phyloP scores from a whole-genome alignment of 1,140 invertebrate genomes.

The Aphelinus atriplicis region DNA sequence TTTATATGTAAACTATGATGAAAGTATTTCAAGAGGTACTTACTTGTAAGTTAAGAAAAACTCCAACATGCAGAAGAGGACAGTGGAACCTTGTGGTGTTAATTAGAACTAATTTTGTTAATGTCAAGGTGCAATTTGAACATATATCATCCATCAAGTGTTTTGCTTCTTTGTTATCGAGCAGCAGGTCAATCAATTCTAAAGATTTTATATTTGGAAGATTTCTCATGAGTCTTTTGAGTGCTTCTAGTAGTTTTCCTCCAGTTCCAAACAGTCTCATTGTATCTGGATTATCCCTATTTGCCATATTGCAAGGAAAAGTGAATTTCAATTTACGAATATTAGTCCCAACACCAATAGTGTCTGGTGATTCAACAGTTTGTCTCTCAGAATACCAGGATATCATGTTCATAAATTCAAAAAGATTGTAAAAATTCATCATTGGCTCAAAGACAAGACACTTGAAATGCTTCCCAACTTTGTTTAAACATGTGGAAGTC shows the following conservation, averaged over 20 bases:
- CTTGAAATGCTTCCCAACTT: slow-evolving; percentile 75
- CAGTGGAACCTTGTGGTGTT: slow-evolving; percentile 81
- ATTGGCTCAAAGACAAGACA: slow-evolving; percentile 78
- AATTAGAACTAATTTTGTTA: slow-evolving; percentile 75
- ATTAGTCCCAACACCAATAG: slow-evolving; percentile 68
- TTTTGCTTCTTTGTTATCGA: slow-evolving; percentile 76
- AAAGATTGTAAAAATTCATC: slow-evolving; percentile 84
- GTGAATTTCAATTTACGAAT: slow-evolving; percentile 77
- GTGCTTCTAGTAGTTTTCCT: slow-evolving; percentile 74
- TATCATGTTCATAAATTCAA: slow-evolving; percentile 85
- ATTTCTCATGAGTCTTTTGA: slow-evolving; percentile 78
- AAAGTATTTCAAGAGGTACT: slow-evolving; percentile 37
- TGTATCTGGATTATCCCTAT: slow-evolving; percentile 69
- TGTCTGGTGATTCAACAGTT: slow-evolving; percentile 50
- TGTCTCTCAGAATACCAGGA: slow-evolving; percentile 75
- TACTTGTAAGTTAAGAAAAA: slow-evolving; percentile 80
- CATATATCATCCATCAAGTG: slow-evolving; percentile 82
- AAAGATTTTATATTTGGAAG: slow-evolving; percentile 73
- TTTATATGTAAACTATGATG: background rate
- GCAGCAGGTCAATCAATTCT: slow-evolving; percentile 80
- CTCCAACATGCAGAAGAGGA: slow-evolving; percentile 79
- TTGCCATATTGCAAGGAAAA: slow-evolving; percentile 81
- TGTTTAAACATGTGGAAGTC: slow-evolving; percentile 77
- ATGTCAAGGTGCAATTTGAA: slow-evolving; percentile 71
- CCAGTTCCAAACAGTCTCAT: slow-evolving; percentile 80